These are phyloP conservation scores for Enteromius argenteus DNA, from an alignment of 2,797 vertebrate species.

Conservation along the genomic window DNA sequence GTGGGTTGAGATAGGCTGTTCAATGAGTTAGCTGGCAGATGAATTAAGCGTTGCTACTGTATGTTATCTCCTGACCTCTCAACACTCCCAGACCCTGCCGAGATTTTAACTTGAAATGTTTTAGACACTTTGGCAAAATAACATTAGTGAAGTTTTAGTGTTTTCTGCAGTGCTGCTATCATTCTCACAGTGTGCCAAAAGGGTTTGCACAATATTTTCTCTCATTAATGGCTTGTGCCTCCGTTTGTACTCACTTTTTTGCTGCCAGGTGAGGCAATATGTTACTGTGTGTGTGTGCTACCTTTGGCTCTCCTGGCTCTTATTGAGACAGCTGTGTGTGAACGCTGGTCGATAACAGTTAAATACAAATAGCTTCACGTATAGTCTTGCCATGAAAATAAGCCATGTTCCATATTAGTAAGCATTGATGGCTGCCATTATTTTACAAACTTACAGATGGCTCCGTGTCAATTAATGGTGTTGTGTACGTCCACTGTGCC, in stretches of 20 bases:
- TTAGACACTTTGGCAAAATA: not conserved
- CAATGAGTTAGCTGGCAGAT: constrained; percentile 3
- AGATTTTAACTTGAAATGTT: constrained; percentile 21
- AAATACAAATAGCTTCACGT: constrained; percentile 8
- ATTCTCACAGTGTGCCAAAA: constrained; percentile 20
- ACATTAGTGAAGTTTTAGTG: not conserved
- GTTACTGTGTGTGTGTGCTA: not conserved
- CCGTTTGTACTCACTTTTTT: constrained; percentile 8
- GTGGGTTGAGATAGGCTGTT: constrained; percentile 6
- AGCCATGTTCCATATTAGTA: constrained; percentile 14
- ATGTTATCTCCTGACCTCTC: not conserved
- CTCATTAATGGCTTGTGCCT: constrained; percentile 11
- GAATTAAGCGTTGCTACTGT: not conserved
- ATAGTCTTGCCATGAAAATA: constrained; percentile 3
- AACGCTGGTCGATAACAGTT: constrained; percentile 1
- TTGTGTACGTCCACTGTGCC: not conserved
- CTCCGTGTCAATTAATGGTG: not conserved
- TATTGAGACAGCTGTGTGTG: constrained; percentile 30
- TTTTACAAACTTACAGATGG: not conserved
- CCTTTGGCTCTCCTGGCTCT: constrained; percentile 18
- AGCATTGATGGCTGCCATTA: not conserved
- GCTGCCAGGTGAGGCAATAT: constrained; percentile 11
- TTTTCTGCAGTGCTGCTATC: not conserved
- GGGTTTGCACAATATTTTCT: not conserved
- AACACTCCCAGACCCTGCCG: not conserved